Percentiles rank a stretch among this genome's conserved stretches.
phyloP scores from a whole-genome alignment of 2,888 invertebrate species.

The Himalopsyche anomala region DNA sequence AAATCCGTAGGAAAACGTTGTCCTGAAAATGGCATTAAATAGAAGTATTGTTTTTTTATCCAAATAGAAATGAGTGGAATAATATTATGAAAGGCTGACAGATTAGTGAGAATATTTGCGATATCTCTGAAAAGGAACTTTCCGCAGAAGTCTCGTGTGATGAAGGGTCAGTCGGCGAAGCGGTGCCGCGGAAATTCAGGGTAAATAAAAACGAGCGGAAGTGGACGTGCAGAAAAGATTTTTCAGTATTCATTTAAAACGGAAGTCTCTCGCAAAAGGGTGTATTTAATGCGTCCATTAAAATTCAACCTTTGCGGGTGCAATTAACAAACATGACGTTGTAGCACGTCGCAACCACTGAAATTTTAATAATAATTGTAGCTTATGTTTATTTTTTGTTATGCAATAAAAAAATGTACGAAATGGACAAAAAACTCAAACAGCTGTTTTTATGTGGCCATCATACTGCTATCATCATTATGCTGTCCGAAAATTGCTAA shows the following conservation, averaged over 20 bases:
- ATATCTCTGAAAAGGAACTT: not conserved
- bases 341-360: conserved; percentile 1
- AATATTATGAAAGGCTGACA: no score
- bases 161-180: not conserved
- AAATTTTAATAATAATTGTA: conserved; percentile 16
- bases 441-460: no score
- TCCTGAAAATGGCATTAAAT: no score
- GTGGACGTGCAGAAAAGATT: conserved; percentile 33
- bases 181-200: conserved; percentile 12
- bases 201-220: conserved; percentile 24
- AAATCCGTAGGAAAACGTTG: no score
- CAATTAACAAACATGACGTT: conserved; percentile 35
- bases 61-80: no score
- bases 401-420: conserved; percentile 1
- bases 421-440: no score
- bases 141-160: not conserved
- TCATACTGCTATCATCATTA: no score
- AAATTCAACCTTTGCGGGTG: conserved; percentile 40
- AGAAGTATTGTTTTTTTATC: no score
- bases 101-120: no score
- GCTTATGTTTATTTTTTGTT: conserved; percentile 9
- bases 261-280: conserved; percentile 29
- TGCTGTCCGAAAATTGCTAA: no score
- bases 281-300: conserved; percentile 35
- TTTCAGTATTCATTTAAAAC: conserved; percentile 33